Conservation (phyloP, 2,113 vertebrate genomes). For the Hepsetus odoe region DNA sequence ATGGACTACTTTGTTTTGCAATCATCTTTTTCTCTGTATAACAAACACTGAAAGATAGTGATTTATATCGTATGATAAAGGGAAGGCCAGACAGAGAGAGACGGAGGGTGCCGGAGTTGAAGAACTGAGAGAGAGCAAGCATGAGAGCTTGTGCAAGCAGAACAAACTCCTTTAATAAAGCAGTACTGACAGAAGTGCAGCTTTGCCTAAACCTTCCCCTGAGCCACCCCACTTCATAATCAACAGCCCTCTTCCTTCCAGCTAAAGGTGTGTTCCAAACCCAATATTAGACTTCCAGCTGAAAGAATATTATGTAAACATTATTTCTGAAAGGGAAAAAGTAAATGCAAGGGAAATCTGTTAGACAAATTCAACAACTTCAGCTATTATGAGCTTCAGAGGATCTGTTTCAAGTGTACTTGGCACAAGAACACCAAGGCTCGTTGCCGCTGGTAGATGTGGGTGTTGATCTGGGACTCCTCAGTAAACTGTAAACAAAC, state of each 20-base stretch:
- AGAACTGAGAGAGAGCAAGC: conserved; percentile 32
- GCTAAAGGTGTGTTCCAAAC: conserved; percentile 67
- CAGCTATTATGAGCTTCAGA: conserved; percentile 56
- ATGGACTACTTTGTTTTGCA: not conserved
- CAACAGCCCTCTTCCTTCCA: conserved; percentile 64
- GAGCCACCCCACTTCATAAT: conserved; percentile 74
- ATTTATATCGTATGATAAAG: not conserved
- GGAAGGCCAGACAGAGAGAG: conserved; percentile 9
- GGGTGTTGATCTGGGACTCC: conserved; percentile 58
- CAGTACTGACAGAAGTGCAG: conserved; percentile 65
- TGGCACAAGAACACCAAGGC: not conserved
- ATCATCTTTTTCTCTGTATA: not conserved
- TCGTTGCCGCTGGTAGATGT: conserved; percentile 44
- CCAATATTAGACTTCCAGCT: conserved; percentile 70
- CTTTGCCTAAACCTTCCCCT: conserved; percentile 70
- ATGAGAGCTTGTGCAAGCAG: conserved; percentile 28
- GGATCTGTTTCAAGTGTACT: conserved; percentile 42
- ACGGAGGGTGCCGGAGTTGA: conserved; percentile 1
- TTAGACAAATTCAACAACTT: conserved; percentile 51
- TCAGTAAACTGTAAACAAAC: conserved; percentile 65
- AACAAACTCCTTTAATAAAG: conserved; percentile 62
- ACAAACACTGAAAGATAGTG: not conserved
- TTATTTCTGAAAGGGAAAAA: conserved; percentile 51
- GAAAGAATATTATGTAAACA: conserved; percentile 66
- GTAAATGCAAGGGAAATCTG: conserved; percentile 41